phyloP scores from a whole-genome alignment of 2,888 invertebrate species.

The Adelognathus sp. region DNA sequence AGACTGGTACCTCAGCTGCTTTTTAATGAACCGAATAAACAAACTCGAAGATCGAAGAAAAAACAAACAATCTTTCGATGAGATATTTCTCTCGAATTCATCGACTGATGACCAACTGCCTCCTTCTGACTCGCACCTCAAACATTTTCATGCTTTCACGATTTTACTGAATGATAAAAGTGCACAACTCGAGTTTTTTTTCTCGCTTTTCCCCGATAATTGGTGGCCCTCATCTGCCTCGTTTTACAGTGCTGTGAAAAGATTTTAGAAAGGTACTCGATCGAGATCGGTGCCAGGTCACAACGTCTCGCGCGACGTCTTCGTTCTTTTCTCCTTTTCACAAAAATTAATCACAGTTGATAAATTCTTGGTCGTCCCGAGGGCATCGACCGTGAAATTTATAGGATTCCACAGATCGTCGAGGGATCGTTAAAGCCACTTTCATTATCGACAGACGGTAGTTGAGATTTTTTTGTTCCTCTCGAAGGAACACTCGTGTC shows the following conservation, averaged over 20 bases:
- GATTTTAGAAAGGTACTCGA: slow-evolving; percentile 43
- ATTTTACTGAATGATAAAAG: neutral
- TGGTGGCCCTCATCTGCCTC: neutral
- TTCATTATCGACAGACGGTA: neutral
- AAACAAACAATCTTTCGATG: neutral
- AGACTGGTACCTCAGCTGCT: neutral
- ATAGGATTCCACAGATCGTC: neutral
- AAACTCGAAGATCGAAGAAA: no score
- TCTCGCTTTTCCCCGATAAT: neutral
- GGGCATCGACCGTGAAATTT: neutral
- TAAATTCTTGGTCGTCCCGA: neutral
- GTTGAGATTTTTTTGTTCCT: neutral
- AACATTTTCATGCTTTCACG: neutral
- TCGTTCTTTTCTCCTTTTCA: neutral
- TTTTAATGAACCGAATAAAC: neutral
- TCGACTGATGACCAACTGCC: neutral
- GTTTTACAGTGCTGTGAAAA: neutral
- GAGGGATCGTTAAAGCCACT: neutral
- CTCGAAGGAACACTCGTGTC: neutral
- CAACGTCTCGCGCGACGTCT: neutral
- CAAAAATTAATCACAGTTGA: neutral
- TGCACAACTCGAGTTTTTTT: no score
- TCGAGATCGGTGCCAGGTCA: slow-evolving; percentile 9
- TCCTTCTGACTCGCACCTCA: neutral
- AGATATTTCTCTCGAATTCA: neutral